Evolutionary conservation across 2,797 vertebrate species (phyloP), one percentile per base, ranked within the genome.

Genomic region (Amazonetta brasiliensis): DNA sequence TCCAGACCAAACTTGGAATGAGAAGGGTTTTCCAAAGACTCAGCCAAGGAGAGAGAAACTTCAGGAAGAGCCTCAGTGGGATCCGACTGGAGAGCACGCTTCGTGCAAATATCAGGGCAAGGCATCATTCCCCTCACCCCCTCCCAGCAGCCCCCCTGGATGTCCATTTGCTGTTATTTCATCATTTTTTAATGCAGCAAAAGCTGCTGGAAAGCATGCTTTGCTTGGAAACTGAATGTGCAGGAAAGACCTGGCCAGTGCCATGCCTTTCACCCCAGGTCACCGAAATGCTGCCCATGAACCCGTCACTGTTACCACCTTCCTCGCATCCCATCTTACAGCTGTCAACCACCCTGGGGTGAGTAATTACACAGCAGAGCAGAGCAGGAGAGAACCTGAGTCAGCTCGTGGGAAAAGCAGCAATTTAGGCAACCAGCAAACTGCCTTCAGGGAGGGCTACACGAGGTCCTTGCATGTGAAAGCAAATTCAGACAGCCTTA

Each of bases 1-100:
- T 94, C 88, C 90, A 96, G 94, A 95, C 16, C 46, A 64, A 91
- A 76, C 56, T 41, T 7, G 1, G 35, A 96, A n/a, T 26, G 41
- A 85, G 82, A 78, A 91, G 54, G 46, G n/a, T 91, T 96, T 96
- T 96, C 86, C 94, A 95, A 19, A 1, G 0, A 77, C 64, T 15
- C 39, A 79, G 87, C 86, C 90, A 95, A 89, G 62, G 52, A 68
- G 91, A 90, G 67, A 75, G 72, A 84, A 84, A 84, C 44, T 94
- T 90, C 86, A 87, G 90, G 35, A 80, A 63, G 35, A 78, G 66
- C 39, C 30, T 1, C 87, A 90, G 63, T 28, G 55, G 86, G 89
- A 90, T 77, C 56, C 37, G 74, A 92, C 31, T 54, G 67, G 69
- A 88, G 46, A 79, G 7, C 20, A 87, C 6, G 46, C n/a, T 48